Evolutionary conservation across 2,888 invertebrate species (phyloP), one percentile per base, ranked within the genome.

Genomic region (Boloria euphrosyne): DNA sequence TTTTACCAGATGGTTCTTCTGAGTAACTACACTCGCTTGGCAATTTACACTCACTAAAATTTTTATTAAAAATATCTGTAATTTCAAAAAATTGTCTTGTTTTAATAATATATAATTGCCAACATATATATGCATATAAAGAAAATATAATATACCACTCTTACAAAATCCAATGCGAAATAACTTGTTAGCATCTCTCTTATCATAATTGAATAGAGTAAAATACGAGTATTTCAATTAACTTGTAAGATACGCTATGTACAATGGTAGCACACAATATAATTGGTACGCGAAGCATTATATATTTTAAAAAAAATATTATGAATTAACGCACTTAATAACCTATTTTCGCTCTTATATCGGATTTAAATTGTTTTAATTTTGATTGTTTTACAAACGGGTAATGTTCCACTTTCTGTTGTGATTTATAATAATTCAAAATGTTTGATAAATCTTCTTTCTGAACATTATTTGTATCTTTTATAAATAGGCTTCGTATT

Each of bases 141-240:
- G 6, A 27, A 66, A 60, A 63, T 31, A 70, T 71, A 46, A 1
- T 3, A 49, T 16, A 49, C 14, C 6, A 17, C 4, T 81, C 86
- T 79, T 75, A 87, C 87, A 82, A 79, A 73, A 69, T 80, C 69
- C 73, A 81, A 73, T 72, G 72, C 73, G 70, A 79, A 68, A 71
- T 77, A 74, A 68, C 76, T 77, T 75, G 73, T 77, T 75, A 74
- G 68, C 86, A 85, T 87, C 74, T 79, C 77, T 73, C 78, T 86
- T 86, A 86, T 85, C 84, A 72, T 68, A 73, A 78, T 77, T 68
- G 51, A 71, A 74, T 64, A 63, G 66, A 68, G 49, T 67, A 65
- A 74, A 67, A 68, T 63, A 74, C 80, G 5, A n/a, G n/a, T n/a
- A 59, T 82, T 74, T 55, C 71, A 84, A 86, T 87, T 81, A 83